Evolutionary conservation across 2,113 vertebrate genomes (phyloP).

Genomic region (Cavia porcellus): DNA sequence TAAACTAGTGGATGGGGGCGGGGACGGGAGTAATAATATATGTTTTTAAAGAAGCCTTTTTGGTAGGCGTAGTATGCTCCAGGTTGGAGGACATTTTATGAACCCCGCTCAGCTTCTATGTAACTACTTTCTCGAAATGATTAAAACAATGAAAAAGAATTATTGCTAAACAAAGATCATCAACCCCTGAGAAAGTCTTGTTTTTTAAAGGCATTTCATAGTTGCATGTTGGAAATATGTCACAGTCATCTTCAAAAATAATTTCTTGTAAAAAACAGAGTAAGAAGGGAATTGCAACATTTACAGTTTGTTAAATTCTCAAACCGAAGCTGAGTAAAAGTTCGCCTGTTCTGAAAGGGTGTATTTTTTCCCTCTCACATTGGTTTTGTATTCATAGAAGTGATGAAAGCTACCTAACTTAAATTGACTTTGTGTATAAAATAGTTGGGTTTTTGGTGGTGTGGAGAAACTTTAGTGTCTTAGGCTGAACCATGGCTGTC

Average conservation of each 20-base stretch:
- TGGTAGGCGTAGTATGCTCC: background rate
- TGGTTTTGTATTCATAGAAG: slow-evolving; percentile 70
- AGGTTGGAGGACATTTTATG: background rate
- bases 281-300: background rate
- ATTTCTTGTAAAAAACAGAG: slow-evolving; percentile 52
- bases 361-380: background rate
- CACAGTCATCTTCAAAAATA: slow-evolving; percentile 44
- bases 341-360: slow-evolving; percentile 36
- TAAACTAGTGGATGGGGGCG: background rate
- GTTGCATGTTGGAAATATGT: slow-evolving; percentile 48
- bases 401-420: slow-evolving; percentile 72
- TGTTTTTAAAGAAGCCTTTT: background rate
- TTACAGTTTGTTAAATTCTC: slow-evolving; percentile 39
- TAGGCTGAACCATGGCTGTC: slow-evolving; percentile 63
- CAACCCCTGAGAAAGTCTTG: background rate
- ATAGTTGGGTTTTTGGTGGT: slow-evolving; percentile 61
- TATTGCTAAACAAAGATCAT: slow-evolving; percentile 54
- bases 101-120: background rate
- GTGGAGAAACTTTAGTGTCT: slow-evolving; percentile 60
- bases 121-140: background rate
- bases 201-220: slow-evolving; percentile 45
- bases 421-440: slow-evolving; percentile 78
- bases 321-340: slow-evolving; percentile 43
- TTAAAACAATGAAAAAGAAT: background rate
- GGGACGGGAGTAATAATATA: background rate